Percentiles rank a stretch among this genome's conserved stretches.
Conservation (phyloP, 2,113 vertebrate genomes). For the Opisthocomus hoazin region DNA sequence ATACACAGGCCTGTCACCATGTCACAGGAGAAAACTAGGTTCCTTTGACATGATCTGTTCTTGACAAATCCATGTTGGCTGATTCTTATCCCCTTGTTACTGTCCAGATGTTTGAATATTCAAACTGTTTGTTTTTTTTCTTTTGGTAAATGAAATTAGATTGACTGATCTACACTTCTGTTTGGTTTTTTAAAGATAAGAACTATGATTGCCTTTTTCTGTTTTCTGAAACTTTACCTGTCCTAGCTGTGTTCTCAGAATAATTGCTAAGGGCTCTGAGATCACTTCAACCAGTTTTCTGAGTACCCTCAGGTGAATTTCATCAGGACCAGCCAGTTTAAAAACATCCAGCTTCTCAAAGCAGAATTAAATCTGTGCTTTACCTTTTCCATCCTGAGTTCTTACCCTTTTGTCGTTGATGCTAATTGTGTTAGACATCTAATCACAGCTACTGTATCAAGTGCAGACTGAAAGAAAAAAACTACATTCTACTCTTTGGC, state of each 20-base stretch:
- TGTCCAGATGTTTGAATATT: not conserved
- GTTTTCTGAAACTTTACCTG: not conserved
- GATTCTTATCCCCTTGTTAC: not conserved
- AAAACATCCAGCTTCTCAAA: slow-evolving; percentile 16
- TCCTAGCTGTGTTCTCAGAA: not conserved
- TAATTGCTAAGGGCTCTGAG: not conserved
- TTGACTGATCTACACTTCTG: not conserved
- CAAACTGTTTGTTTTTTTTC: not conserved
- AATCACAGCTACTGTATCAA: slow-evolving; percentile 39
- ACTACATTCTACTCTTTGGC: not conserved
- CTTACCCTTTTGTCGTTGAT: not conserved
- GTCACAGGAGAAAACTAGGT: not conserved
- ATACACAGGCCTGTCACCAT: not conserved
- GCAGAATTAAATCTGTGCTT: slow-evolving; percentile 11
- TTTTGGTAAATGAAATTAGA: not conserved
- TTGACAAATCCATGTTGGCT: not conserved
- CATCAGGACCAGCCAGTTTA: not conserved
- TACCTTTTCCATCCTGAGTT: slow-evolving; percentile 1
- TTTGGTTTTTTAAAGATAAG: not conserved
- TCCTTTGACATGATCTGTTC: not conserved
- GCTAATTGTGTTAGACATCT: slow-evolving; percentile 57
- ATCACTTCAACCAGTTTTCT: slow-evolving; percentile 1
- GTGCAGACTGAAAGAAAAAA: not conserved
- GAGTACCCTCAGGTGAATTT: not conserved
- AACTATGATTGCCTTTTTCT: not conserved